Percentiles rank a stretch among this genome's conserved stretches.
phyloP scores from a whole-genome alignment of 2,113 vertebrate genomes.

The Hemichromis elongatus region DNA sequence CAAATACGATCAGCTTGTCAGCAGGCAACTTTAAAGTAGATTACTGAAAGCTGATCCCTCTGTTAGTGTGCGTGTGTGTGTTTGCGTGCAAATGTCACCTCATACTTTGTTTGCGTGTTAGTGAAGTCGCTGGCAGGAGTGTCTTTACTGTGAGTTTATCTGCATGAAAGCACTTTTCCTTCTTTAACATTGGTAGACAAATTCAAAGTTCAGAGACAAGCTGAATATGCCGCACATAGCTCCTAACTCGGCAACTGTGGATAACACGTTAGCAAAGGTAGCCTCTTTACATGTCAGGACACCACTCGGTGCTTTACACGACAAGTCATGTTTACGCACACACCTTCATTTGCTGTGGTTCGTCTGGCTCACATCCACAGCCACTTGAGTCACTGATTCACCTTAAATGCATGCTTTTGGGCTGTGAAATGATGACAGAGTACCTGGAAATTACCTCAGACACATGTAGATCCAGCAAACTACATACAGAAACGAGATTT shows the following conservation, averaged over 20 bases:
- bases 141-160: not conserved
- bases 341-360: not conserved
- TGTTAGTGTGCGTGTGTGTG: not conserved
- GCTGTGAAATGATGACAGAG: not conserved
- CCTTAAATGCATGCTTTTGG: not conserved
- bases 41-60: conserved; percentile 31
- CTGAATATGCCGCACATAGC: not conserved
- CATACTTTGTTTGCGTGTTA: not conserved
- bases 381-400: not conserved
- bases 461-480: accelerated
- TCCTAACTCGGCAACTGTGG: not conserved
- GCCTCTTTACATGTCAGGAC: not conserved
- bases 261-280: not conserved
- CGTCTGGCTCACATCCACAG: not conserved
- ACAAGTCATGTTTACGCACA: not conserved
- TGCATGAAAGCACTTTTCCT: not conserved
- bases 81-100: not conserved
- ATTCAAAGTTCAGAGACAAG: not conserved
- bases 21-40: conserved; percentile 42
- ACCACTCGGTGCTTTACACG: not conserved
- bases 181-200: not conserved
- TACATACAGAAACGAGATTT: not conserved
- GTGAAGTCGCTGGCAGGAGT: not conserved
- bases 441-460: not conserved
- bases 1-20: conserved; percentile 43